Evolutionary conservation across 2,888 invertebrate genomes (phyloP).

Genomic region (Schrankia costaestrigalis): DNA sequence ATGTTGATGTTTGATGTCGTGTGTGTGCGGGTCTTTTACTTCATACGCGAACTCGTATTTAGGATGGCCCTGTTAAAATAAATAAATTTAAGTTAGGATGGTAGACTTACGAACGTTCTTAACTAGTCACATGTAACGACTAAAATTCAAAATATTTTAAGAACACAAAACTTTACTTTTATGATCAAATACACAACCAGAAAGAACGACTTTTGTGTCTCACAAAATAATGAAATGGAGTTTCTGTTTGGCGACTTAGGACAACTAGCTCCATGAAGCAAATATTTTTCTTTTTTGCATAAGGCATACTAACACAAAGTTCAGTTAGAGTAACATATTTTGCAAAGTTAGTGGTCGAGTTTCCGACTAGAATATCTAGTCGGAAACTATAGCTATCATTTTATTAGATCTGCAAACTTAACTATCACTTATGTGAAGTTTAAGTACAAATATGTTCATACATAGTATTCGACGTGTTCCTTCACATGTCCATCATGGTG

Average conservation of each 20-base stretch:
- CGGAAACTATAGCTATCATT: too few relatives aligned
- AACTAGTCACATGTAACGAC: neutral
- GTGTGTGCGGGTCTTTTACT: constrained; percentile 66
- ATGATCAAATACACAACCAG: too few relatives aligned
- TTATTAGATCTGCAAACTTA: too few relatives aligned
- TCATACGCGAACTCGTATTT: constrained; percentile 38
- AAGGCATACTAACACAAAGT: neutral
- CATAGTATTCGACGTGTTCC: too few relatives aligned
- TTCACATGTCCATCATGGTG: too few relatives aligned
- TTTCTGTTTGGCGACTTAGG: too few relatives aligned
- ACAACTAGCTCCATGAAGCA: too few relatives aligned
- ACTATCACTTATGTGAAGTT: too few relatives aligned
- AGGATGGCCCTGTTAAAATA: constrained; percentile 24
- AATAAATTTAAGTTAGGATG: neutral
- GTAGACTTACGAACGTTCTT: too few relatives aligned
- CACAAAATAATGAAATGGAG: too few relatives aligned
- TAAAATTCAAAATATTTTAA: neutral
- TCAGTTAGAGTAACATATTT: neutral
- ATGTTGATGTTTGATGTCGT: constrained; percentile 73
- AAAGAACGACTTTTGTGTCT: too few relatives aligned
- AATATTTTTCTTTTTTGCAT: neutral
- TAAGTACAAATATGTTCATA: too few relatives aligned
- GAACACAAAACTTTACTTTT: neutral
- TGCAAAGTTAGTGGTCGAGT: constrained; percentile 3
- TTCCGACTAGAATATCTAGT: neutral